phyloP scores from a whole-genome alignment of 2,113 vertebrate genomes.

The Psammodynastes pulverulentus region DNA sequence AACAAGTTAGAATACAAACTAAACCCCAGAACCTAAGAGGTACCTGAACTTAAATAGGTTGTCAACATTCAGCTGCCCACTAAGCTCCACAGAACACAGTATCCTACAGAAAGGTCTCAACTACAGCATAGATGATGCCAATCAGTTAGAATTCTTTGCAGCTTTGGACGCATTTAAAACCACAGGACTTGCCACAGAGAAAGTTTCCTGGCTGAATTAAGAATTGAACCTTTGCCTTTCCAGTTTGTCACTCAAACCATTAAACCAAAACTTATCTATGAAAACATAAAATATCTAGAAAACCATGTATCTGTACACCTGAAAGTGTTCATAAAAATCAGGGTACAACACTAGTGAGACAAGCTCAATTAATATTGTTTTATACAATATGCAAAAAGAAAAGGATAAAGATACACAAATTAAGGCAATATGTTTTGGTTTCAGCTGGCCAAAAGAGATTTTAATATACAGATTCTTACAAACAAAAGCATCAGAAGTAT shows the following conservation, averaged over 20 bases:
- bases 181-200: neutral
- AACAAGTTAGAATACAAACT: neutral
- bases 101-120: neutral
- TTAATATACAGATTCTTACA: neutral
- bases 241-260: neutral
- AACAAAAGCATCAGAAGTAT: neutral
- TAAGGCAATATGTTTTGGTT: neutral
- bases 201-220: neutral
- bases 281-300: neutral
- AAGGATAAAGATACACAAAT: neutral
- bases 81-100: neutral
- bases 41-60: neutral
- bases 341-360: no score
- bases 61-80: neutral
- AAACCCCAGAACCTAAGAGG: neutral
- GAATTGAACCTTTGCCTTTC: neutral
- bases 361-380: neutral
- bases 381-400: neutral
- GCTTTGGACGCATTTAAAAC: neutral
- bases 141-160: neutral
- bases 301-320: neutral
- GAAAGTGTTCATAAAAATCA: neutral
- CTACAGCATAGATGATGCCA: neutral
- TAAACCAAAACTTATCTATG: neutral
- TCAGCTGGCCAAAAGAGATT: neutral